Evolutionary conservation across 2,888 invertebrate genomes (phyloP), one percentile per base, ranked within the genome.

Genomic region (Cyclophora albipunctata): DNA sequence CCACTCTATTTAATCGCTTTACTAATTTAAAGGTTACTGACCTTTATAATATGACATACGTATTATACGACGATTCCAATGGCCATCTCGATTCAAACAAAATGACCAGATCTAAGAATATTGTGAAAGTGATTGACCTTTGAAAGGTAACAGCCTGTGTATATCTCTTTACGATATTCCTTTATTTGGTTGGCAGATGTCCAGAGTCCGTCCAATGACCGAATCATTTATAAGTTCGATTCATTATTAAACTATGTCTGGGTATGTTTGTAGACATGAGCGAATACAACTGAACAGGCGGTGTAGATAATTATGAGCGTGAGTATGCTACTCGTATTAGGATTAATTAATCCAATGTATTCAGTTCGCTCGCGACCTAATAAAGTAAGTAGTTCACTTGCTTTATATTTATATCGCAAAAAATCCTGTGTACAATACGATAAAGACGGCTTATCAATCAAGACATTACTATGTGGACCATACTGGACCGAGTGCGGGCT

Each of bases 191-290:
- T 62, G 64, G 62, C 57, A 34, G 5, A 35, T 4, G 37, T 53
- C 62, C 64, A 59, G 56, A 50, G 50, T 46, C 50, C 54, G 59
- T 51, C 45, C 61, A 59, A 56, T 58, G 63, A 54, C 60, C 63
- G 51, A 45, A 35, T 48, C 41, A 50, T 53, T 34, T 48, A 51
- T 47, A 57, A 48, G 33, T 47, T 53, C 54, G 49, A 59, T 65
- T 63, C 42, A 44, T 64, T 60, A 64, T 55, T 55, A 42, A 7
- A 42, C 5, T 42, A 7, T 20, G 7, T 42, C 42, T 42, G 3
- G 42, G 2, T 20, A 20, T 20, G 20, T 20, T 20, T 20, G 20
- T 20, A 20, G 20, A 20, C 20, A 20, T 20, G 20, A 20, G 20
- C 20, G 20, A 20, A 20, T 20, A 20, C 20, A 2, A 20, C 20